A percentile compares a stretch with the other conserved stretches of the same genome.
Evolutionary conservation across 2,888 invertebrate genomes (phyloP).

Genomic region (Harpalus rubripes): DNA sequence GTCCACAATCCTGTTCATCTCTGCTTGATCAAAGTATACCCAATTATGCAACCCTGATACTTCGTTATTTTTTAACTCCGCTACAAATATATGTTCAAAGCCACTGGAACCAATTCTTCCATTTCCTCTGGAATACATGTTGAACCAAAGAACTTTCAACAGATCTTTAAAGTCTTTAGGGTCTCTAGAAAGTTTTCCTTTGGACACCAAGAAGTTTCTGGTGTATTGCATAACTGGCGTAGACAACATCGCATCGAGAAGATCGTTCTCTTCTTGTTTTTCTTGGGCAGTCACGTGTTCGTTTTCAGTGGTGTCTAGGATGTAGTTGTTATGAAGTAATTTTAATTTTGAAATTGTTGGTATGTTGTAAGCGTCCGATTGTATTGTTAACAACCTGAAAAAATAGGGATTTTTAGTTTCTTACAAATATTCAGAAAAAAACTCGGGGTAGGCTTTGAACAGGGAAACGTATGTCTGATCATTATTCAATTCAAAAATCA

Average conservation of each 20-base stretch:
- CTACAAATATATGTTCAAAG: constrained; percentile 95
- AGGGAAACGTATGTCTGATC: too few relatives aligned
- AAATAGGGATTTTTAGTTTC: not conserved
- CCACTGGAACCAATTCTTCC: constrained; percentile 92
- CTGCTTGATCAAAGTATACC: constrained; percentile 91
- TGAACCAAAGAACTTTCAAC: constrained; percentile 89
- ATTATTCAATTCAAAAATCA: too few relatives aligned
- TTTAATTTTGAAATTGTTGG: constrained; percentile 87
- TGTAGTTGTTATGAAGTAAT: constrained; percentile 91
- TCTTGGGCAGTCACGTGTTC: constrained; percentile 89
- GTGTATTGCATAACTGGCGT: constrained; percentile 88
- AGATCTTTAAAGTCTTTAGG: constrained; percentile 85
- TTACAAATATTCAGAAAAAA: too few relatives aligned
- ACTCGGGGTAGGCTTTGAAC: too few relatives aligned
- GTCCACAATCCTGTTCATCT: constrained; percentile 84
- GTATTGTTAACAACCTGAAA: constrained; percentile 83
- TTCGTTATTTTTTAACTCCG: constrained; percentile 87
- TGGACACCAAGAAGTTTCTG: constrained; percentile 83
- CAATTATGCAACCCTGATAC: constrained; percentile 94
- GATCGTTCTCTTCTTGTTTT: constrained; percentile 87
- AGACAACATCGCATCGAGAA: constrained; percentile 87
- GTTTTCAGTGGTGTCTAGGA: constrained; percentile 85
- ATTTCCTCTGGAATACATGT: constrained; percentile 88
- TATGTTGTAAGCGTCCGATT: constrained; percentile 82
- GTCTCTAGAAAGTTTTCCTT: constrained; percentile 83